Percentiles rank a stretch among this genome's conserved stretches.
These are phyloP conservation scores for Babylonia areolata DNA, from an alignment of 1,140 invertebrate genomes.

Conservation along the genomic window DNA sequence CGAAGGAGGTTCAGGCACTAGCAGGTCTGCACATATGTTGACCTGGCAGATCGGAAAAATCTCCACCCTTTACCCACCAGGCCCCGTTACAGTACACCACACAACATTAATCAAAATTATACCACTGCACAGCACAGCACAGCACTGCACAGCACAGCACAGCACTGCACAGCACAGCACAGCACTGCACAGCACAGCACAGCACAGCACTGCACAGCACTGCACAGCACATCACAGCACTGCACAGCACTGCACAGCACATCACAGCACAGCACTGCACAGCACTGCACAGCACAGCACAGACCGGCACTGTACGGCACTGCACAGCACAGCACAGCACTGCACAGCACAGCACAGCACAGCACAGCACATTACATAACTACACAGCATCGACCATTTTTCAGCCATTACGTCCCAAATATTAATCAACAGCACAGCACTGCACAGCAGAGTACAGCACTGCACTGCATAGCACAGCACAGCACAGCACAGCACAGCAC, in stretches of 20 bases:
- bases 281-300: not conserved
- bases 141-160: not conserved
- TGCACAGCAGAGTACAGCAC: not conserved
- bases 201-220: slow-evolving; percentile 21
- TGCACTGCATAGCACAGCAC: not conserved
- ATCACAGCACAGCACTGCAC: not conserved
- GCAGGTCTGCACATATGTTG: too few relatives aligned
- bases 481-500: not conserved
- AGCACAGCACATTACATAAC: not conserved
- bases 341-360: not conserved
- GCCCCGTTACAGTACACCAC: too few relatives aligned
- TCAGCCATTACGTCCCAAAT: too few relatives aligned
- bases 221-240: slow-evolving; percentile 33
- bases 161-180: not conserved
- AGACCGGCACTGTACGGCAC: not conserved
- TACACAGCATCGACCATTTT: too few relatives aligned
- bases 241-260: not conserved
- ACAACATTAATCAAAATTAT: too few relatives aligned
- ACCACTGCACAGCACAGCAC: not conserved
- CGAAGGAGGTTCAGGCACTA: too few relatives aligned
- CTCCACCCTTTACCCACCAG: too few relatives aligned
- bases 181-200: slow-evolving; percentile 41
- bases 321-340: not conserved
- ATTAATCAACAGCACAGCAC: too few relatives aligned
- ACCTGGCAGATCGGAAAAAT: too few relatives aligned